Conservation (phyloP, 2,113 vertebrate genomes). For the Callorhinus ursinus region DNA sequence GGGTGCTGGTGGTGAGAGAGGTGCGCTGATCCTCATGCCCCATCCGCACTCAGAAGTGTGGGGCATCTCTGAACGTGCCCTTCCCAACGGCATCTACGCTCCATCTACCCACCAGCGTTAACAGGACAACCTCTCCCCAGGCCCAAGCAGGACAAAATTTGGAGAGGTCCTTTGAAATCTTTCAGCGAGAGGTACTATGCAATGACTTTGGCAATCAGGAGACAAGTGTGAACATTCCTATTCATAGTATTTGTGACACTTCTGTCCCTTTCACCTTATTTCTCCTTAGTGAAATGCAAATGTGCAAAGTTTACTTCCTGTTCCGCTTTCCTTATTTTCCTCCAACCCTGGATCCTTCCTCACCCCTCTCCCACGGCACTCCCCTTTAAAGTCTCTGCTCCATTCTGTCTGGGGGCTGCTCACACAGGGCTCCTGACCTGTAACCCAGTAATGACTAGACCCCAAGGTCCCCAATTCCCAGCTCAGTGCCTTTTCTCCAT, state of each 20-base stretch:
- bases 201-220: constrained; percentile 40
- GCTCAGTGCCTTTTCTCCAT: background rate
- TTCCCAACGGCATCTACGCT: background rate
- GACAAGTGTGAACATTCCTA: constrained; percentile 67
- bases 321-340: constrained; percentile 54
- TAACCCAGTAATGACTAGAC: background rate
- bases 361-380: background rate
- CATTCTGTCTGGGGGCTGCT: background rate
- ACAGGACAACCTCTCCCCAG: background rate
- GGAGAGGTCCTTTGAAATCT: constrained; percentile 30
- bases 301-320: constrained; percentile 49
- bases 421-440: background rate
- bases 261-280: background rate
- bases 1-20: background rate
- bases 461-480: background rate
- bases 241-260: constrained; percentile 64
- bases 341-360: background rate
- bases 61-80: background rate
- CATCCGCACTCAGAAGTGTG: background rate
- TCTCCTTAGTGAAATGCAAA: constrained; percentile 50
- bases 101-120: background rate
- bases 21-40: background rate
- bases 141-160: background rate
- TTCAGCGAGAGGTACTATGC: background rate
- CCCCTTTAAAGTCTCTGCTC: background rate